Evolutionary conservation across 2,888 invertebrate genomes (phyloP), one percentile per base, ranked within the genome.

Genomic region (Eulithis testata): DNA sequence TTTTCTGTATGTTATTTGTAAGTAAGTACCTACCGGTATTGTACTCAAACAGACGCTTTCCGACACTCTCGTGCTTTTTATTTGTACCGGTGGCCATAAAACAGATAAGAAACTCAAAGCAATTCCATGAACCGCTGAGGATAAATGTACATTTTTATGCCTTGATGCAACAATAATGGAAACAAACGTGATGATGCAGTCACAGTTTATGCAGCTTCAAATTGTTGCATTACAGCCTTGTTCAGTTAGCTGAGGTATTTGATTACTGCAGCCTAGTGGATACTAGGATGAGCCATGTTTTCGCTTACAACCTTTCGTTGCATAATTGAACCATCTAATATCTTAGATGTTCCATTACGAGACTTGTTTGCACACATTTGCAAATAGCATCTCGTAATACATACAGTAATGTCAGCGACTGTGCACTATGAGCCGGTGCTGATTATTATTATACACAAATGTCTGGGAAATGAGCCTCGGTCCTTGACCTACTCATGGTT

Each of bases 401-500:
- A 59, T 53, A n/a, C 57, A 52, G 50, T 72, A 70, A 72, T 72
- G 68, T 69, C 68, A 70, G 64, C 31, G 53, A 12, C 31, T 61
- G 52, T 53, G 68, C 60, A 47, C 47, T 71, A 63, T 53, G 40
- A 40, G 40, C 43, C 50, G 55, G 61, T 58, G 57, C 58, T 14
- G 11, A 51, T n/a, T 43, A 51, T 59, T 51, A 60, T 31, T 43
- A 47, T 49, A 55, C 55, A 62, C 50, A 27, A 61, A 71, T 63
- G 63, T 72, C 69, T 87, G 88, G 83, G 88, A 88, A 88, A 77
- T 76, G 55, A 73, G 62, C 51, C 58, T 51, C 50, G 75, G 82
- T 80, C 88, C 89, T 87, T 89, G 88, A 85, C 88, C 85, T 70
- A 84, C 81, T 84, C 63, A 68, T 66, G 51, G 73, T 66, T 75